Conservation (phyloP, 2,888 invertebrate species). For the Andricus curvator region DNA sequence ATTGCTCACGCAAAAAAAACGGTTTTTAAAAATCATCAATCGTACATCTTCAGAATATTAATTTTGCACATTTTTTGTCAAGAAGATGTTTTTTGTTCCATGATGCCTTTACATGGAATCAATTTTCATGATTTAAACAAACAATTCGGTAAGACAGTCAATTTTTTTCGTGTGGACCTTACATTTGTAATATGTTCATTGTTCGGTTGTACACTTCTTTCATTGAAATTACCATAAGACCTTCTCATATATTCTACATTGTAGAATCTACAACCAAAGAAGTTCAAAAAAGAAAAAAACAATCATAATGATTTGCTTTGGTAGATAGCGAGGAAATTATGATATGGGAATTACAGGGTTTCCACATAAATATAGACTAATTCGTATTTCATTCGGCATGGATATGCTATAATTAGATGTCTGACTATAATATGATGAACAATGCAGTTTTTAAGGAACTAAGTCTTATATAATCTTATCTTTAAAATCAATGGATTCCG, state of each 20-base stretch:
- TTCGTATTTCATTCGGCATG: background rate
- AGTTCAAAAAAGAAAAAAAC: too few relatives aligned
- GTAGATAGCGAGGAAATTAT: background rate
- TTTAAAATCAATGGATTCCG: slow-evolving; percentile 14
- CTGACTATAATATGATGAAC: background rate
- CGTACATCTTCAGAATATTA: too few relatives aligned
- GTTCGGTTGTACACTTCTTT: background rate
- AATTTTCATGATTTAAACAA: too few relatives aligned
- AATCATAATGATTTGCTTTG: too few relatives aligned
- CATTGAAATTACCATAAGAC: background rate
- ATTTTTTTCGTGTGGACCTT: too few relatives aligned
- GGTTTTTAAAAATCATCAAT: too few relatives aligned
- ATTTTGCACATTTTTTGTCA: too few relatives aligned
- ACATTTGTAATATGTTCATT: background rate
- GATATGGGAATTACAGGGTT: background rate
- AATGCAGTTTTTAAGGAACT: background rate
- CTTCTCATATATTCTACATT: background rate
- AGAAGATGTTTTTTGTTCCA: too few relatives aligned
- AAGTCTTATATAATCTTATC: slow-evolving; percentile 4
- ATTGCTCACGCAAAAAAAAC: too few relatives aligned
- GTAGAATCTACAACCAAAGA: background rate
- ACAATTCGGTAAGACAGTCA: too few relatives aligned
- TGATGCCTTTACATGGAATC: too few relatives aligned
- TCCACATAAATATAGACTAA: background rate
- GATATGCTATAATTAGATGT: background rate